Conservation (phyloP, 2,888 invertebrate species). For the Brenthis hecate region DNA sequence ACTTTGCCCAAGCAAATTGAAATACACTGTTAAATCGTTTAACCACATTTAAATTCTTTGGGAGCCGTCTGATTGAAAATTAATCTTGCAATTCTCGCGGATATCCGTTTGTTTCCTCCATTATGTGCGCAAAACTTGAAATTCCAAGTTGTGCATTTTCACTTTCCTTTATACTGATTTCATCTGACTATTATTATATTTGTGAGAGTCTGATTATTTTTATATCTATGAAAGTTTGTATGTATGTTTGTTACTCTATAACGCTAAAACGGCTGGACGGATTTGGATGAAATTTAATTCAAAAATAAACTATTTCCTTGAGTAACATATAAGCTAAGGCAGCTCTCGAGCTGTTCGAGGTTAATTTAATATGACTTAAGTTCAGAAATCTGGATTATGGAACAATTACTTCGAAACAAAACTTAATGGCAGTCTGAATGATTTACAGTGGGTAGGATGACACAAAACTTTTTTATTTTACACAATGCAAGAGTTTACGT, state of each 20-base stretch:
- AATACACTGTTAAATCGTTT: constrained; percentile 27
- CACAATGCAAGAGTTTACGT: constrained; percentile 30
- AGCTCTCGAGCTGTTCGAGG: too few species aligned
- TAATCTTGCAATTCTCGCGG: constrained; percentile 2
- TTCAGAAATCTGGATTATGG: constrained; percentile 19
- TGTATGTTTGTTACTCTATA: too few species aligned
- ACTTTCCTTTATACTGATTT: too few species aligned
- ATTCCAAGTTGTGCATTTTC: background rate
- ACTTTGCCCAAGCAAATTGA: constrained; percentile 24
- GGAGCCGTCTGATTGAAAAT: constrained; percentile 21
- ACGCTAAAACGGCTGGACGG: too few species aligned
- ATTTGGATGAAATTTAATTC: too few species aligned
- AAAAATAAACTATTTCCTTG: too few species aligned
- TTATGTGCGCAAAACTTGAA: background rate
- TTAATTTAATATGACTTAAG: background rate
- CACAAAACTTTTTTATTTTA: constrained; percentile 28
- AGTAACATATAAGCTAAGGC: too few species aligned
- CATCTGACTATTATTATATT: too few species aligned
- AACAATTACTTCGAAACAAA: constrained; percentile 27
- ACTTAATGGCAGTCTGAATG: constrained; percentile 28
- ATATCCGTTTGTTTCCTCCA: background rate
- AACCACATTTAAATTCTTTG: constrained; percentile 21
- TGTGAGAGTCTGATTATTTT: too few species aligned
- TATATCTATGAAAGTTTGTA: too few species aligned
- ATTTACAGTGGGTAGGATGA: constrained; percentile 30